Evolutionary conservation across 2,797 vertebrate genomes (phyloP).

Genomic region (Myoxocephalus aenaeus): DNA sequence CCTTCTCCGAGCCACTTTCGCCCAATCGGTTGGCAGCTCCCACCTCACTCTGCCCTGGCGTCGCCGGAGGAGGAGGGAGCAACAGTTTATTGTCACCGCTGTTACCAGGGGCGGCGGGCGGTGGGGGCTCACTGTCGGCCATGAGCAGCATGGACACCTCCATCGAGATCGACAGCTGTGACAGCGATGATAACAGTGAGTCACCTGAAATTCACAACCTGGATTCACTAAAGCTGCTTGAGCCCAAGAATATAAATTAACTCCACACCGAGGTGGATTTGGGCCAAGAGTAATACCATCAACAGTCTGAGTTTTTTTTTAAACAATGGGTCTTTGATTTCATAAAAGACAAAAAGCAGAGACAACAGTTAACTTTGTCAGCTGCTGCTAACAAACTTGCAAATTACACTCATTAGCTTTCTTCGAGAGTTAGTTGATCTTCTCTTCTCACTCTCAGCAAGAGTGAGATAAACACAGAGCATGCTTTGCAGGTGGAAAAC

Average conservation of each 20-base stretch:
- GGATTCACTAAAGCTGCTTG: constrained; percentile 7
- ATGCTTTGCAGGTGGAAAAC: neutral
- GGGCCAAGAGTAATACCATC: neutral
- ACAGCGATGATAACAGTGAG: constrained; percentile 88
- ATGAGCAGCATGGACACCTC: constrained; percentile 87
- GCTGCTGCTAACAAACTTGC: neutral
- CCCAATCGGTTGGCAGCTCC: constrained; percentile 70
- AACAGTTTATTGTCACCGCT: constrained; percentile 77
- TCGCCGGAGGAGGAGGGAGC: constrained; percentile 49
- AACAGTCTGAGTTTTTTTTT: neutral
- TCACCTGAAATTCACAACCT: constrained; percentile 52
- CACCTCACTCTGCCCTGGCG: constrained; percentile 60
- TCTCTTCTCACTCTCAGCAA: neutral
- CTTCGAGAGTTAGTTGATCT: neutral
- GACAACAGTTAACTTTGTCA: neutral
- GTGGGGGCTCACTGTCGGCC: constrained; percentile 80
- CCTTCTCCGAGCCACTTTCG: constrained; percentile 74
- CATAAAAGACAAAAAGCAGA: neutral
- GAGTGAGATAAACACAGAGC: neutral
- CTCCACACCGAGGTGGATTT: constrained; percentile 1
- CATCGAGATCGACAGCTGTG: constrained; percentile 87
- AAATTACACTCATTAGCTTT: neutral
- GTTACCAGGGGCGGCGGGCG: constrained; percentile 72
- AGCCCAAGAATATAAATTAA: neutral
- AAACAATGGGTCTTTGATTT: neutral